phyloP scores from a whole-genome alignment of 2,113 vertebrate genomes.

The Paradisaea rubra region DNA sequence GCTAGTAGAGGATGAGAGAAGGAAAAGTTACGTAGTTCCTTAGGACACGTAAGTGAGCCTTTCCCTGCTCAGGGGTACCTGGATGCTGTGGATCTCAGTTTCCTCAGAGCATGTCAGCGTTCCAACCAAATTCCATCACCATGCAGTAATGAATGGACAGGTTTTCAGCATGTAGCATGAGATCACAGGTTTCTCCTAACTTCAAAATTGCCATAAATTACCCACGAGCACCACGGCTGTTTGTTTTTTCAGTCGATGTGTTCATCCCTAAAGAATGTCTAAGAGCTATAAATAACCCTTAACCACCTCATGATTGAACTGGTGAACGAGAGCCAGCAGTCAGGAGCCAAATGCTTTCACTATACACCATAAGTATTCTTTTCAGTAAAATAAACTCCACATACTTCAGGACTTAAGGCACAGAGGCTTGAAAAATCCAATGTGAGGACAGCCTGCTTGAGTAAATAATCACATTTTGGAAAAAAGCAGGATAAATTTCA shows the following conservation, averaged over 20 bases:
- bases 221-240: background rate
- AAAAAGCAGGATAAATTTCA: background rate
- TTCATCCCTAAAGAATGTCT: constrained; percentile 58
- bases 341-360: background rate
- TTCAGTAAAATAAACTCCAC: background rate
- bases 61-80: background rate
- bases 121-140: constrained; percentile 20
- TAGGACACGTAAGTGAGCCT: background rate
- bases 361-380: background rate
- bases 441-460: background rate
- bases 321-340: background rate
- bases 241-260: constrained; percentile 12
- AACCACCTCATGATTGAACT: constrained; percentile 35
- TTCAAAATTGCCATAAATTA: constrained; percentile 51
- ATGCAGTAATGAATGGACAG: constrained; percentile 23
- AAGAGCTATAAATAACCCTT: constrained; percentile 51
- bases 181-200: constrained; percentile 47
- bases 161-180: constrained; percentile 28
- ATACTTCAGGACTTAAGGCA: background rate
- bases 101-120: constrained; percentile 14
- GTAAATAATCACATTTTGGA: background rate
- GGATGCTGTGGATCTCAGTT: background rate
- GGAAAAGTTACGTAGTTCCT: background rate
- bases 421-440: background rate
- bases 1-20: background rate